Base-by-base conservation (phyloP, 2,113 vertebrate genomes). In the Athene noctua region DNA sequence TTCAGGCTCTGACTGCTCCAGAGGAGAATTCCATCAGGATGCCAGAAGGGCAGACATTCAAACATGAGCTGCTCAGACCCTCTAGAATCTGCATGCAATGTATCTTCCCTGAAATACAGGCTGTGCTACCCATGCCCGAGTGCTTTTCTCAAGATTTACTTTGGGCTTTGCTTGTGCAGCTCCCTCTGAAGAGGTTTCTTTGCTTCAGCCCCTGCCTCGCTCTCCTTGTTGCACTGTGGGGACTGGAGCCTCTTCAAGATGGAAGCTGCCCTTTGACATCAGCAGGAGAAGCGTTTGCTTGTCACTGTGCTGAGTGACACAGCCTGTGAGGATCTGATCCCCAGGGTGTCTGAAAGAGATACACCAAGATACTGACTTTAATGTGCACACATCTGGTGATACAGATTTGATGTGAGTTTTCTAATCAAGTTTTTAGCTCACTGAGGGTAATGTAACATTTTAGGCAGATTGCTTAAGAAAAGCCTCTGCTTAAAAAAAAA, bases 41-140 rank as follows among this genome's bases (percentile, higher is more conserved):
- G 15, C 5, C 29, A 14, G 9, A 19, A 61, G 15, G 19, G 11
- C 18, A 47, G 7, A 52, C 61, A 38, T 52, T 55, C 1, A 6
- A 61, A 61, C 6, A 4, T 1, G 1, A 18, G 25, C 27, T 2
- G 1, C 0, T 1, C 8, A 32, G 27, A 5, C 10, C 25, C 27
- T 75, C 18, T 1, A 1, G 68, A 59, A 32, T 26, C 15, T 49
- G 8, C 6, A 22, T 32, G 47, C 11, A 32, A 9, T 34, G 2
- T 34, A 12, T 17, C 6, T 59, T 75, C 11, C 12, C 12, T 78
- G 68, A 78, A 78, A 57, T 57, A 15, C 32, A 63, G 10, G 2
- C 4, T 4, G 2, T 1, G 0, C 13, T 81, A 20, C 29, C 26
- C 23, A 17, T 32, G 19, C 5, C 11, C 1, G 0, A 9, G 44